Base-by-base conservation (phyloP, 2,888 invertebrate species). In the Harpalus rufipes region DNA sequence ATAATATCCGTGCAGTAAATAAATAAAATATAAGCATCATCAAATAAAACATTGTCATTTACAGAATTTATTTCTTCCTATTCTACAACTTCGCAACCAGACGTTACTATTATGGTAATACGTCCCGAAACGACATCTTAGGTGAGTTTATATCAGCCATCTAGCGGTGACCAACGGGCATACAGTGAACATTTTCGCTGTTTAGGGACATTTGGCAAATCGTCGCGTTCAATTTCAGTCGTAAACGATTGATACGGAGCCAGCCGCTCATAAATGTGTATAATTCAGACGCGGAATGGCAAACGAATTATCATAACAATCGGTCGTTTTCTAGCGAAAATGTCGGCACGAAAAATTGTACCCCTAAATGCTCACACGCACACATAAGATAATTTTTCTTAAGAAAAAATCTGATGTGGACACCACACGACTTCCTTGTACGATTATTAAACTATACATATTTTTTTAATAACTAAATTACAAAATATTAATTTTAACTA, bases 201-300 rank as follows among this genome's bases (percentile, higher is more conserved):
- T 81, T 81, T 81, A 44, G 81, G 81, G 32, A 82, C 81, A 82
- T 82, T 82, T 82, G 58, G 72, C 81, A 68, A 68, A 74, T 74
- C 74, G 51, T 51, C 21, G 10, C 16, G 68, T 68, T 44, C 81
- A 82, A 82, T 56, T 82, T 14, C 51, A n/a, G 32, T 25, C 68
- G 51, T 82, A 82, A 68, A 65, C 59, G 81, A 81, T 81, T 81
- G 81, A 63, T 81, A 63, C 41, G 79, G 79, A 25, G 16, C 79
- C 32, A 44, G 12, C 16, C 78, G 56, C 58, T 79, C 79, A 79
- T 79, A 79, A 79, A 81, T 81, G 81, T 59, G 61, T 81, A 81
- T 81, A 81, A 81, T 81, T 81, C 81, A 80, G 44, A 61, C 39
- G 44, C 10, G n/a, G 81, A 41, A 81, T 63, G 61, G 63, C 7